phyloP scores from a whole-genome alignment of 2,888 invertebrate genomes.

The Hylaea fasciaria region DNA sequence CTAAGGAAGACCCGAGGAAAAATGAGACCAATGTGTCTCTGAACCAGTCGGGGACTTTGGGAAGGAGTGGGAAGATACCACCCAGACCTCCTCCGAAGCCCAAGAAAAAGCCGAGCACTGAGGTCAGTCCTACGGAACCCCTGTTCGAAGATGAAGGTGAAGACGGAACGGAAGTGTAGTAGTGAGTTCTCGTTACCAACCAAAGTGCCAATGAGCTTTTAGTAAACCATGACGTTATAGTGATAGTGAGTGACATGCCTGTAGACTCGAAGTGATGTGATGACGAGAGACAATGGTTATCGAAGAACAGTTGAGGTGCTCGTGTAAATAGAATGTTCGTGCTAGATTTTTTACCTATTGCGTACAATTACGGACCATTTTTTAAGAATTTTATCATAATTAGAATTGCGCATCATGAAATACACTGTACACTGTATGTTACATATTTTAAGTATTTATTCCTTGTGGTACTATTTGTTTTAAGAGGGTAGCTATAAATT shows the following conservation, averaged over 20 bases:
- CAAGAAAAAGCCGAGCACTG: constrained; percentile 89
- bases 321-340: constrained; percentile 79
- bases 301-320: constrained; percentile 65
- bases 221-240: constrained; percentile 54
- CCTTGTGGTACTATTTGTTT: constrained; percentile 58
- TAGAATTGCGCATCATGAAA: constrained; percentile 44
- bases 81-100: constrained; percentile 94
- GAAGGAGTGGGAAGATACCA: constrained; percentile 88
- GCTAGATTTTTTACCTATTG: constrained; percentile 83
- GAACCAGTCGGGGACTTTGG: constrained; percentile 78
- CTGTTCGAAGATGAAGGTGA: constrained; percentile 95
- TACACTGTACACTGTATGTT: constrained; percentile 53
- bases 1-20: constrained; percentile 70
- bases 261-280: constrained; percentile 50
- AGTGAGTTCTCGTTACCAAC: constrained; percentile 59
- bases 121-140: constrained; percentile 86
- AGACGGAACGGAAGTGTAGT: constrained; percentile 94
- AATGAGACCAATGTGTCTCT: constrained; percentile 66
- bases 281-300: constrained; percentile 39
- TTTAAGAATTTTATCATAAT: constrained; percentile 59
- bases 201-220: constrained; percentile 82
- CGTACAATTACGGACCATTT: constrained; percentile 80
- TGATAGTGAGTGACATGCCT: constrained; percentile 36
- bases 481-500: constrained; percentile 40
- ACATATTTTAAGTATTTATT: constrained; percentile 80